phyloP scores from a whole-genome alignment of 2,113 vertebrate species.

The Mustelus asterias region DNA sequence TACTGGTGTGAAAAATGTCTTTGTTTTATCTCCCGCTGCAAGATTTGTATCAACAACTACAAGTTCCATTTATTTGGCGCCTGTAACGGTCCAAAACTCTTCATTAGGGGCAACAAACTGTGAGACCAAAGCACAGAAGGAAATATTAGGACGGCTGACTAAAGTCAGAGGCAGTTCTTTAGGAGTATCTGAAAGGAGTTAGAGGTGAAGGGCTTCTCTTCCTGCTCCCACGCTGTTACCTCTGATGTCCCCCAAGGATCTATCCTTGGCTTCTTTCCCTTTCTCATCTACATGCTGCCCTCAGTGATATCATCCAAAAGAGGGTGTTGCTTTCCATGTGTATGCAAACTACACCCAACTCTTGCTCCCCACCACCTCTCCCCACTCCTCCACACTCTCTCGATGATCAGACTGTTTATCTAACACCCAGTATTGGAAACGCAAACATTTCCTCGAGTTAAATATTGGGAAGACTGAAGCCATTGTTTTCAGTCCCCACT shows the following conservation, averaged over 20 bases:
- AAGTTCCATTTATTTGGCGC: neutral
- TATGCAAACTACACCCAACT: no score
- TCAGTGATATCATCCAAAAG: no score
- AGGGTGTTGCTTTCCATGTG: no score
- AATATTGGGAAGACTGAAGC: neutral
- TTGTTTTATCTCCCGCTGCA: neutral
- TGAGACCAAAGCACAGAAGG: neutral
- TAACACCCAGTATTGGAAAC: no score
- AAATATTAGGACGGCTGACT: neutral
- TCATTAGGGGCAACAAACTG: neutral
- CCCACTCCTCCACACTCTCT: no score
- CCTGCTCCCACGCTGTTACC: neutral
- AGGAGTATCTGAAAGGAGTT: neutral
- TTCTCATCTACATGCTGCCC: neutral
- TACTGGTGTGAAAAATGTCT: neutral
- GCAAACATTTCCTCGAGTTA: neutral
- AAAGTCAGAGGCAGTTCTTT: neutral
- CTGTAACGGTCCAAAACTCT: neutral
- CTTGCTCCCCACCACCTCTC: no score
- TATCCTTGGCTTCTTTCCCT: neutral
- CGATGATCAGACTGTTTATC: no score
- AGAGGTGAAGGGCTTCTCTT: neutral
- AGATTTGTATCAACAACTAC: neutral
- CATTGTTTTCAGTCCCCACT: no score
- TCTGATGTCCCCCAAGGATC: neutral